Conservation (phyloP, 1,140 invertebrate species). For the Leptinotarsa undecemlineata region DNA sequence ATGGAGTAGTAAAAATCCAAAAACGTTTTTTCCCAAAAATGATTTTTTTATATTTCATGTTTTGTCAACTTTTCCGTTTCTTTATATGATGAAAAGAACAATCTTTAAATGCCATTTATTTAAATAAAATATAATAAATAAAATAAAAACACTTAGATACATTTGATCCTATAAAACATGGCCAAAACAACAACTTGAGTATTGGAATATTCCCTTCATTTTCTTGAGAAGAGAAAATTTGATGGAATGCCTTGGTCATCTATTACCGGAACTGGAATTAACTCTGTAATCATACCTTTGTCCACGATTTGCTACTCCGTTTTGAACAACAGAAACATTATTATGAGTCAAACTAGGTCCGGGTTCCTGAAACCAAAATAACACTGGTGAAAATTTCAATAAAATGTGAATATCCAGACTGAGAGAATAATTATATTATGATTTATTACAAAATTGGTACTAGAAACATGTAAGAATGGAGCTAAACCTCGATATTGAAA, state of each 20-base stretch:
- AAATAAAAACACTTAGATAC: constrained; percentile 20
- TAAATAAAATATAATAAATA: constrained; percentile 28
- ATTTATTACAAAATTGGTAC: no score
- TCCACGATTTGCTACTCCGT: constrained; percentile 33
- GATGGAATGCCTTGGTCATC: constrained; percentile 45
- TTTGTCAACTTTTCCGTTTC: neutral
- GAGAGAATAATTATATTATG: no score
- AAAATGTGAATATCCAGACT: no score
- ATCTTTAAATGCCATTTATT: constrained; percentile 15
- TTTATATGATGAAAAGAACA: neutral
- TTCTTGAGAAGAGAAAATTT: neutral
- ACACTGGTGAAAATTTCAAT: no score
- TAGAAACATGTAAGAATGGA: no score
- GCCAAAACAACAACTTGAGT: constrained; percentile 30
- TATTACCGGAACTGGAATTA: constrained; percentile 26
- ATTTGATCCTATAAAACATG: constrained; percentile 22
- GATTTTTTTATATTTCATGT: neutral
- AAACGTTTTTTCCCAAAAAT: no score
- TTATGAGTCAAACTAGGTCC: constrained; percentile 40
- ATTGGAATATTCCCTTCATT: constrained; percentile 36
- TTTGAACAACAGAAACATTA: constrained; percentile 27
- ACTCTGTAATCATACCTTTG: constrained; percentile 38
- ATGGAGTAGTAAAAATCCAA: no score
- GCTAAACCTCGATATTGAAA: no score
- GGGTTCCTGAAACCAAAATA: constrained; percentile 37